Evolutionary conservation across 2,113 vertebrate species (phyloP), one percentile per base, ranked within the genome.

Genomic region (Pollimyrus isidori): DNA sequence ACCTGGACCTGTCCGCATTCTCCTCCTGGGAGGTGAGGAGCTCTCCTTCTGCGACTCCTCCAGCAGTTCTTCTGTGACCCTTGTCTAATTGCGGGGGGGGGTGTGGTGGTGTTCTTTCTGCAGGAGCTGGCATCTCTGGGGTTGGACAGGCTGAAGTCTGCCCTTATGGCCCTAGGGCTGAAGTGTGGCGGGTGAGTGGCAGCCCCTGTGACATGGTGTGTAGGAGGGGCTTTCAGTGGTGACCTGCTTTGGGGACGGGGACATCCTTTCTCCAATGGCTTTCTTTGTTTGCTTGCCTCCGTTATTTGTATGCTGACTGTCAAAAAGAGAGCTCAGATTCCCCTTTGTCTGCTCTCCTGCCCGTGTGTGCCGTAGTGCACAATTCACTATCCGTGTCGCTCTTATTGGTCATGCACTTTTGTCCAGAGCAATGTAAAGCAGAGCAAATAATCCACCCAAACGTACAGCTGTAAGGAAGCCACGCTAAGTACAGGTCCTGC

Each of bases 1-100:
- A 99, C 93, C 93, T 99, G 94, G 98, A 99, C 92, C 97, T 99
- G n/a, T 99, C 98, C 0, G 98, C 98, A 0, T 99, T 99, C 90
- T 99, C 98, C 1, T 99, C 98, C 2, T 99, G 98, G 98, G 98
- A 99, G 97, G 98, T 99, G 94, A 91, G 92, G 19, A 0, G 0
- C 26, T 3, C 62, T 50, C 48, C 39, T 7, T 23, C 69, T 52
- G 0, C 0, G 5, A 1, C 21, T 26, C 30, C 73, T 49, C 39
- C 19, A 6, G 10, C 7, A 10, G 9, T 45, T 65, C 0, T 13
- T n/a, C 52, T 13, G 3, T 48, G 0, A 88, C 48, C 86, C 0
- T 9, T 39, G 49, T 45, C 1, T n/a, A 5, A 48, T 52, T 73
- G 45, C 15, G 52, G 49, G 53, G 7, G 21, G 7, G 35, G 11